A percentile compares a stretch with the other conserved stretches of the same genome.
These are phyloP conservation scores for Tretioscincus oriximinensis DNA, from an alignment of 2,113 vertebrate species.

Conservation along the genomic window DNA sequence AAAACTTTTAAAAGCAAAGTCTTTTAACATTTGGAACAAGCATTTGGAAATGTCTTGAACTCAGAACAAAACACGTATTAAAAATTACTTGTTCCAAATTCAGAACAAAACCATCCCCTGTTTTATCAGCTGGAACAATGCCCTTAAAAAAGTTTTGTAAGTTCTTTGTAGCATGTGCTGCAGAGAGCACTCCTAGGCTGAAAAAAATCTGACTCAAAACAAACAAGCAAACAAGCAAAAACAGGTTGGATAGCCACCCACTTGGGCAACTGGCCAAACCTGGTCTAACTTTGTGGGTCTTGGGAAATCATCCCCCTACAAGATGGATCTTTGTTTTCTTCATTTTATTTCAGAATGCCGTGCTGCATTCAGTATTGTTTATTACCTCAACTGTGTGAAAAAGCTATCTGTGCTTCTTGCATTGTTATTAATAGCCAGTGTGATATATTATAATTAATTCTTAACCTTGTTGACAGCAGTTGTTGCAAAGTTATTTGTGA, in stretches of 20 bases:
- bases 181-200: not conserved
- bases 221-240: not conserved
- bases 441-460: slow-evolving; percentile 68
- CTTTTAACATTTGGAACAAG: no score
- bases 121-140: no score
- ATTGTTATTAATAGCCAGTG: slow-evolving; percentile 61
- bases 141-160: not conserved
- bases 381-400: slow-evolving; percentile 54
- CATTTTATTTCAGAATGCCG: slow-evolving; percentile 12
- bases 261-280: not conserved
- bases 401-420: slow-evolving; percentile 52
- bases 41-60: no score
- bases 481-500: slow-evolving; percentile 45
- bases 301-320: not conserved
- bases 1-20: no score
- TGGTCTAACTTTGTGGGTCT: not conserved
- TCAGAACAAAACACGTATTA: no score
- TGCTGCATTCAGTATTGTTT: slow-evolving; percentile 58
- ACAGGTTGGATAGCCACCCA: not conserved
- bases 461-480: slow-evolving; percentile 63
- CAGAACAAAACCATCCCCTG: no score
- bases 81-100: no score
- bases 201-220: not conserved
- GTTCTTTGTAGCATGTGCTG: no score
- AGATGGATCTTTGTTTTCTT: not conserved